phyloP scores from a whole-genome alignment of 2,113 vertebrate species.

The Poecilia latipinna region DNA sequence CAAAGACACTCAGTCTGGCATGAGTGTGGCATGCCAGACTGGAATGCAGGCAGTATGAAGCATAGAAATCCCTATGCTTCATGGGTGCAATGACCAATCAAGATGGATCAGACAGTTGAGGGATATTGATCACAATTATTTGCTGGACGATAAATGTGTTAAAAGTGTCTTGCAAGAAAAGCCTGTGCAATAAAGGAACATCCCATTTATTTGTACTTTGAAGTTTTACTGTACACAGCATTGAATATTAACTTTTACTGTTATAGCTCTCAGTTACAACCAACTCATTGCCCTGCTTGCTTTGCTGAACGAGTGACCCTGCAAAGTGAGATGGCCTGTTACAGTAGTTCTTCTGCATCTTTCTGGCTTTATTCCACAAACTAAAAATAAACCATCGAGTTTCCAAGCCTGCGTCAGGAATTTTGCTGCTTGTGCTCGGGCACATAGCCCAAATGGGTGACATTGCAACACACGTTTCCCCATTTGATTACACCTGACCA shows the following conservation, averaged over 20 bases:
- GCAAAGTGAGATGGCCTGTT: slow-evolving; percentile 39
- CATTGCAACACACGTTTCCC: slow-evolving; percentile 40
- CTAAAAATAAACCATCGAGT: slow-evolving; percentile 64
- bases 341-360: slow-evolving; percentile 46
- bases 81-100: slow-evolving; percentile 11
- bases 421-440: slow-evolving; percentile 40
- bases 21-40: slow-evolving; percentile 48
- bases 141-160: background rate
- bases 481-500: slow-evolving; percentile 33
- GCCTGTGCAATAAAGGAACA: background rate
- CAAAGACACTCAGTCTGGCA: slow-evolving; percentile 48
- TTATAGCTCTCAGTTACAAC: background rate
- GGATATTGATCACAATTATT: background rate
- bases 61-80: slow-evolving; percentile 60
- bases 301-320: slow-evolving; percentile 35
- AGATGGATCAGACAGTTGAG: slow-evolving; percentile 25
- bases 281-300: background rate
- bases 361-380: slow-evolving; percentile 53
- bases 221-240: background rate
- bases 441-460: slow-evolving; percentile 39
- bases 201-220: background rate
- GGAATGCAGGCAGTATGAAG: slow-evolving; percentile 41
- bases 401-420: slow-evolving; percentile 26
- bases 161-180: no score
- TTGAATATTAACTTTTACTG: background rate